Evolutionary conservation across 1,140 invertebrate species (phyloP).

Genomic region (Telenomus remus): DNA sequence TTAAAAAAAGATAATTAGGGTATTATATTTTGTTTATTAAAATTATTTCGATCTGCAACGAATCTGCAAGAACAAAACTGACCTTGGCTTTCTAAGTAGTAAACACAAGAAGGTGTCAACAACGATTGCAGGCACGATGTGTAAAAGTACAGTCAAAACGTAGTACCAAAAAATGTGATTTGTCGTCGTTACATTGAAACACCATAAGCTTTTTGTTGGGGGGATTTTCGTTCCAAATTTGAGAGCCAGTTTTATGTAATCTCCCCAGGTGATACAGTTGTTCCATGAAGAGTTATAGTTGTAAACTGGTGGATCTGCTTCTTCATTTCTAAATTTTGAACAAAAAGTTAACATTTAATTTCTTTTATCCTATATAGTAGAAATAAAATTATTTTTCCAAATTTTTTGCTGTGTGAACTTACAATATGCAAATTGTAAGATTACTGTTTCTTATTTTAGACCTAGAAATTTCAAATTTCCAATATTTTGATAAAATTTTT

Average conservation of each 20-base stretch:
- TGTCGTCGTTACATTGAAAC: slow-evolving; percentile 74
- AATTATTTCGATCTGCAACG: slow-evolving; percentile 8
- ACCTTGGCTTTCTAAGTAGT: slow-evolving; percentile 77
- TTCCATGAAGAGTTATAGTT: slow-evolving; percentile 72
- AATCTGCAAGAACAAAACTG: slow-evolving; percentile 48
- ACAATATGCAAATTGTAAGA: too few species aligned
- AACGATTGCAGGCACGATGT: slow-evolving; percentile 78
- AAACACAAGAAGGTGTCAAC: slow-evolving; percentile 76
- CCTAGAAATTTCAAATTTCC: too few species aligned
- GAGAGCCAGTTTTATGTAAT: slow-evolving; percentile 56
- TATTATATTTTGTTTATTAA: neutral
- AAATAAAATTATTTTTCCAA: too few species aligned
- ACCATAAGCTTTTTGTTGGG: slow-evolving; percentile 74
- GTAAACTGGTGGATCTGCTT: slow-evolving; percentile 73
- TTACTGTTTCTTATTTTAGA: too few species aligned
- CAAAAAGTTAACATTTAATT: too few species aligned
- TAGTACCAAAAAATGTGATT: slow-evolving; percentile 70
- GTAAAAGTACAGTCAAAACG: slow-evolving; percentile 75
- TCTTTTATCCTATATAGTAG: too few species aligned
- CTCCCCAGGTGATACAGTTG: slow-evolving; percentile 72
- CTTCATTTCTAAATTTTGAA: slow-evolving; percentile 61
- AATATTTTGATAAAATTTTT: too few species aligned
- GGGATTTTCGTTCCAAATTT: slow-evolving; percentile 71
- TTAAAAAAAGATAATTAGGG: too few species aligned
- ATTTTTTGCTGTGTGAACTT: too few species aligned